These are phyloP conservation scores for Aplidium turbinatum DNA, from an alignment of 23 tunicate genomes.

Conservation along the genomic window DNA sequence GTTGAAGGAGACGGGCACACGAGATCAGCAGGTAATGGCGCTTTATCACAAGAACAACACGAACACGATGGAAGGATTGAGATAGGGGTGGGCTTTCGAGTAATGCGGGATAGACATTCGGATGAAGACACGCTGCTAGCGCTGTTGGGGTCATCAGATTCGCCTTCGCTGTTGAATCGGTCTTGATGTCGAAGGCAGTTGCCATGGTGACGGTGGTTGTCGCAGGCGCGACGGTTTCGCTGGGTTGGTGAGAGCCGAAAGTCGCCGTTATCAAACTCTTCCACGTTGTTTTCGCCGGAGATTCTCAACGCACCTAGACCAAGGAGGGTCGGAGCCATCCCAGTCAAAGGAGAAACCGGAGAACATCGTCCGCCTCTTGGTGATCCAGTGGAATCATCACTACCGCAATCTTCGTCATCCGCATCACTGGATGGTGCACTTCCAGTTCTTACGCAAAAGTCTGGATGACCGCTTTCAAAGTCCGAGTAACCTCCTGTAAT, in stretches of 20 bases:
- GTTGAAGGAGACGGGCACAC: conserved; percentile 54
- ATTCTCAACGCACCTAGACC: conserved; percentile 71
- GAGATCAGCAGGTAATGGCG: conserved; percentile 2
- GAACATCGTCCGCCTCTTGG: conserved; percentile 54
- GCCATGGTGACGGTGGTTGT: conserved; percentile 43
- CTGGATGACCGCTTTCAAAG: conserved; percentile 60
- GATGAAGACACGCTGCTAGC: conserved; percentile 45
- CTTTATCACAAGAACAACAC: conserved; percentile 28
- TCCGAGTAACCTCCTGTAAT: conserved; percentile 72
- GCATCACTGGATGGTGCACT: conserved; percentile 51
- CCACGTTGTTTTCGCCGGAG: conserved; percentile 49
- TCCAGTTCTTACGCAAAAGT: conserved; percentile 55
- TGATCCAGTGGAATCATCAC: conserved; percentile 45
- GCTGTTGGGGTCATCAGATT: conserved; percentile 72
- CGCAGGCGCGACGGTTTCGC: conserved; percentile 38
- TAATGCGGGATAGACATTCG: conserved; percentile 32
- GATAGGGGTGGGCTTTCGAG: conserved; percentile 32
- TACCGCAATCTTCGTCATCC: conserved; percentile 84
- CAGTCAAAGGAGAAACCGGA: conserved; percentile 46
- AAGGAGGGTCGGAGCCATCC: conserved; percentile 41
- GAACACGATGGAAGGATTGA: conserved; percentile 30
- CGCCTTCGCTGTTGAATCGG: conserved; percentile 80
- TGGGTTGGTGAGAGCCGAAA: conserved; percentile 1
- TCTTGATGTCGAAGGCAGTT: conserved; percentile 42
- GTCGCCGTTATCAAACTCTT: conserved; percentile 28